Evolutionary conservation across 2,113 vertebrate genomes (phyloP), one percentile per base, ranked within the genome.

Genomic region (Malurus alboscapulatus): DNA sequence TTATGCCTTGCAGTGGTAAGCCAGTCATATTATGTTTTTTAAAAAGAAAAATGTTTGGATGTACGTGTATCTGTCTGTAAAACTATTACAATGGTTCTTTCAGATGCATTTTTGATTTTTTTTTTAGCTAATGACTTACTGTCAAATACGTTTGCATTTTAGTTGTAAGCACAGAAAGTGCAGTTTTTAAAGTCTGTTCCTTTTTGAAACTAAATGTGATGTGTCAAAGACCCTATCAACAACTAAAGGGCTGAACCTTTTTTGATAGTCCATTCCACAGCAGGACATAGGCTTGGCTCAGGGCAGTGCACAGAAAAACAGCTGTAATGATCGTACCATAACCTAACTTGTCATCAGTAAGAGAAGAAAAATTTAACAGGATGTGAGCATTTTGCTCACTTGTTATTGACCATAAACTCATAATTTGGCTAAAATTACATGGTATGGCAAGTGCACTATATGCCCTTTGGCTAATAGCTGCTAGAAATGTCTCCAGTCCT

Each of bases 1-100:
- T 96, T 94, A 96, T 88, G 83, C 96, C 79, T 72, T 86, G 17
- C 57, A 86, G 58, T 79, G 79, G 66, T 69, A 76, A 96, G 79
- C 74, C 77, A 96, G 81, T 95, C 48, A 29, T 45, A 48, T 75
- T 85, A 65, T 47, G 17, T 2, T 67, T 67, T 40, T 36, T 38
- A 32, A 20, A 14, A 36, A 45, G 58, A 51, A 48, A 2, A 32
- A n/a, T 29, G 9, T 18, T 25, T 62, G 11, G 1, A 0, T 82
- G 9, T 68, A 9, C 57, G 8, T 62, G 19, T 48, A 63, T 87
- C 63, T 93, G 79, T 95, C 65, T 83, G 65, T 89, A 40, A 53
- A 81, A 81, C 29, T 95, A 69, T 71, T 95, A 62, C 30, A 92
- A 29, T 24, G 59, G 84, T 86, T 90, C 84, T 96, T 96, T 84